Conservation (phyloP, 2,888 invertebrate species). For the Osmoderma eremita region DNA sequence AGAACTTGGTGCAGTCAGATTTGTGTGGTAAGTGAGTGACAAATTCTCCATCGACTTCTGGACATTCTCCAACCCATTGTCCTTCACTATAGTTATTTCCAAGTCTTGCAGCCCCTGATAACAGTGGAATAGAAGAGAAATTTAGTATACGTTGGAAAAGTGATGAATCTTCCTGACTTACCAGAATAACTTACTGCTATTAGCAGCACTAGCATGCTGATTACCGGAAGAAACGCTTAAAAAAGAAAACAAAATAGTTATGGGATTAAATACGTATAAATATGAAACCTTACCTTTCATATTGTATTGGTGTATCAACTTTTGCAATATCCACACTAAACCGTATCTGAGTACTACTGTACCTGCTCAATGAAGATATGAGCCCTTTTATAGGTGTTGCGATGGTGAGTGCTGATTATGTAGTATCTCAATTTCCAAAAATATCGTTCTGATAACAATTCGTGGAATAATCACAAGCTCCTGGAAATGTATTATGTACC, state of each 20-base stretch:
- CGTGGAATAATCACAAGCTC: too few relatives aligned
- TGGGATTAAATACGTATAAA: not conserved
- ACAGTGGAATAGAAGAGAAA: too few relatives aligned
- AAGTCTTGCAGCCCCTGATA: too few relatives aligned
- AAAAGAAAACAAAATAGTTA: not conserved
- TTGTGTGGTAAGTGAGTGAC: slow-evolving; percentile 33
- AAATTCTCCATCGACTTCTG: slow-evolving; percentile 26
- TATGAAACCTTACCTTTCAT: slow-evolving; percentile 13
- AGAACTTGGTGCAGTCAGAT: slow-evolving; percentile 43
- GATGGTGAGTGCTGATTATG: too few relatives aligned
- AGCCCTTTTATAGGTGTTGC: too few relatives aligned
- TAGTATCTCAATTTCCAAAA: too few relatives aligned
- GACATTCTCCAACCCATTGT: slow-evolving; percentile 17
- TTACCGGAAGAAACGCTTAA: not conserved
- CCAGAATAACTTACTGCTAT: not conserved
- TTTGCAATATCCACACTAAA: not conserved
- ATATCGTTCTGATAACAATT: too few relatives aligned
- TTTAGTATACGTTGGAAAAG: too few relatives aligned
- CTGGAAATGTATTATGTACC: too few relatives aligned
- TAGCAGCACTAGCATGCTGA: not conserved
- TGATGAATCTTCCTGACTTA: not conserved
- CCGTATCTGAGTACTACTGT: too few relatives aligned
- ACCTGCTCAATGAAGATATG: too few relatives aligned
- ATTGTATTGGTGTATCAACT: not conserved
- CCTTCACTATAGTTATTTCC: too few relatives aligned